A percentile compares a stretch with the other conserved stretches of the same genome.
These are phyloP conservation scores for Odobenus rosmarus DNA, from an alignment of 2,113 vertebrate genomes.

Conservation along the genomic window DNA sequence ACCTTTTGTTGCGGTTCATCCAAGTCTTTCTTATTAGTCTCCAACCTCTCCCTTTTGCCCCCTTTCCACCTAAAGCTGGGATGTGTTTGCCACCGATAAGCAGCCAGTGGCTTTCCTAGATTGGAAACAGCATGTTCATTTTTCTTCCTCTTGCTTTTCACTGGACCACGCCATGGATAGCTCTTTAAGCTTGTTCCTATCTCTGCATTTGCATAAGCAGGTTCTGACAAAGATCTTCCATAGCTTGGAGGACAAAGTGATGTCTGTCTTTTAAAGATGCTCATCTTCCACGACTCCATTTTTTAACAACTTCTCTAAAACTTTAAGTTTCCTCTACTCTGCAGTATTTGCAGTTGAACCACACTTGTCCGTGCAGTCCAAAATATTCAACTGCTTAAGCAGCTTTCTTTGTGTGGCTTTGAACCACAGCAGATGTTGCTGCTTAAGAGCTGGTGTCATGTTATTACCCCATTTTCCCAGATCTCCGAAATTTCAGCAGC, in stretches of 20 bases:
- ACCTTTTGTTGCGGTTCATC: slow-evolving; percentile 15
- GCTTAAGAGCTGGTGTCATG: slow-evolving; percentile 74
- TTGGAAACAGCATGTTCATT: slow-evolving; percentile 70
- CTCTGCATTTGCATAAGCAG: slow-evolving; percentile 74
- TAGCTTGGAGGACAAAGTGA: slow-evolving; percentile 77
- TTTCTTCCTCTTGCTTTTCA: slow-evolving; percentile 80
- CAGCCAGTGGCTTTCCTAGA: slow-evolving; percentile 70
- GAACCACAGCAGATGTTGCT: slow-evolving; percentile 78
- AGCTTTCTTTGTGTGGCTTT: slow-evolving; percentile 69
- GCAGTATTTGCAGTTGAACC: slow-evolving; percentile 59
- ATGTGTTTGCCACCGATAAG: slow-evolving; percentile 81
- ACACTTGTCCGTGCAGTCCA: slow-evolving; percentile 73
- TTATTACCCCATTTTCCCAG: slow-evolving; percentile 77
- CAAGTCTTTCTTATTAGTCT: slow-evolving; percentile 39
- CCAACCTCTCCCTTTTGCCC: slow-evolving; percentile 58
- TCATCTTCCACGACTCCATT: slow-evolving; percentile 82
- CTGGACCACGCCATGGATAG: slow-evolving; percentile 80
- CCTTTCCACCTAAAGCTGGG: slow-evolving; percentile 74
- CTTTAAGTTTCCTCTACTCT: slow-evolving; percentile 54
- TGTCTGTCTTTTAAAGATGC: slow-evolving; percentile 82
- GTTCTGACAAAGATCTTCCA: slow-evolving; percentile 84
- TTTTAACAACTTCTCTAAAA: slow-evolving; percentile 45
- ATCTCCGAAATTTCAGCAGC: slow-evolving; percentile 63
- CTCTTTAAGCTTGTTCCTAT: slow-evolving; percentile 74
- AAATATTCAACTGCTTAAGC: slow-evolving; percentile 70